These are phyloP conservation scores for Cherax destructor DNA, from an alignment of 1,140 invertebrate genomes.

Conservation along the genomic window DNA sequence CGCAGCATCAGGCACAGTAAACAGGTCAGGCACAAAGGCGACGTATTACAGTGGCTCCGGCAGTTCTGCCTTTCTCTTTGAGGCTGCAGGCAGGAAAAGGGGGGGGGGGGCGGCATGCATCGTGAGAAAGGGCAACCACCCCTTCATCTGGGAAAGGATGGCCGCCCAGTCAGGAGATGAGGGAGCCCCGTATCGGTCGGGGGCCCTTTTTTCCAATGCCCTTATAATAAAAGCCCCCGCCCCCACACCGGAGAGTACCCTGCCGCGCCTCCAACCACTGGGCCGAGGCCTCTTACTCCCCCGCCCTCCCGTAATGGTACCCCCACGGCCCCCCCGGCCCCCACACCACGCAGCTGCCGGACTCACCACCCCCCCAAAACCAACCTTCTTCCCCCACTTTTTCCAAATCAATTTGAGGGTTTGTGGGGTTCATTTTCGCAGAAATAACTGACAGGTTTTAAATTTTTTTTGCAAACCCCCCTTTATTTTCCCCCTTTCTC, in stretches of 20 bases:
- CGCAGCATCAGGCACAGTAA: too few relatives aligned
- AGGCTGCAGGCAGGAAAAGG: slow-evolving; percentile 78
- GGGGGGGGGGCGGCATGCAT: slow-evolving; percentile 85
- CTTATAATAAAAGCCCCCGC: slow-evolving; percentile 85
- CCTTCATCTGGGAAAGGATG: slow-evolving; percentile 88
- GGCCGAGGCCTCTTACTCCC: slow-evolving; percentile 72
- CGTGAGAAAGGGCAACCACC: slow-evolving; percentile 88
- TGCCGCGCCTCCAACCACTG: slow-evolving; percentile 73
- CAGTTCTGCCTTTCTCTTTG: slow-evolving; percentile 73
- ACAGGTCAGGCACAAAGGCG: background rate
- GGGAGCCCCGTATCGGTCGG: slow-evolving; percentile 37
- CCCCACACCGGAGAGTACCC: slow-evolving; percentile 73
- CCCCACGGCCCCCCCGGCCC: slow-evolving; percentile 24
- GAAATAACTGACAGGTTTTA: too few relatives aligned
- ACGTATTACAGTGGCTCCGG: slow-evolving; percentile 73
- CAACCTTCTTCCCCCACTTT: slow-evolving; percentile 2
- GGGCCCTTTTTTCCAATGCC: slow-evolving; percentile 79
- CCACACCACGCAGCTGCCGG: background rate
- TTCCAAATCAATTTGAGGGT: slow-evolving; percentile 13
- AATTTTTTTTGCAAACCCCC: too few relatives aligned
- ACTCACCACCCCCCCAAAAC: background rate
- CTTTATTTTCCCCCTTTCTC: too few relatives aligned
- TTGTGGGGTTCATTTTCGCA: background rate
- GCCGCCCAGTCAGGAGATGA: slow-evolving; percentile 77
- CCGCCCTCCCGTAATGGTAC: slow-evolving; percentile 75